phyloP scores from a whole-genome alignment of 30 jellyfish, hydroid and myxozoan genomes.

The Turritopsis rubra region DNA sequence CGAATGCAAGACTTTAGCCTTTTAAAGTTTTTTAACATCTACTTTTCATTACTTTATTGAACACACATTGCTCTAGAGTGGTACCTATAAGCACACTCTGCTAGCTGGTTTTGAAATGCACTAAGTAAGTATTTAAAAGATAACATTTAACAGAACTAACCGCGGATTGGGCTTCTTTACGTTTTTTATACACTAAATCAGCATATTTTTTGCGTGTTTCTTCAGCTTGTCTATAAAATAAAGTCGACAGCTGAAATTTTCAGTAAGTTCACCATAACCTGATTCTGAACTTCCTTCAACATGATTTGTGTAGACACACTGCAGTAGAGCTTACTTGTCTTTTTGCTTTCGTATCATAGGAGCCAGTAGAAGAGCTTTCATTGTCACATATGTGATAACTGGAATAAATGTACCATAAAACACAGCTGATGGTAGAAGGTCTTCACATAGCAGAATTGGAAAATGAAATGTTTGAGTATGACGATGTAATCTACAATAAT shows the following conservation, averaged over 20 bases:
- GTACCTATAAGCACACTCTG: no score
- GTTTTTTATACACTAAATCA: conserved; percentile 49
- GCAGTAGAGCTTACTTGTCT: conserved; percentile 80
- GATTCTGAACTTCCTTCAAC: no score
- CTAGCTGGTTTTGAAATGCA: no score
- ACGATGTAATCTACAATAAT: conserved; percentile 50
- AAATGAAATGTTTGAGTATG: conserved; percentile 77
- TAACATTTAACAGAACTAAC: no score
- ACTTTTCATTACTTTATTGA: no score
- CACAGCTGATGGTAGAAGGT: conserved; percentile 70
- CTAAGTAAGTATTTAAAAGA: no score
- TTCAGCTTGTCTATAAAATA: conserved; percentile 10
- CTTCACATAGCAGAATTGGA: conserved; percentile 79
- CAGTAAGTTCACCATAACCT: no score
- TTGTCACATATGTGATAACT: conserved; percentile 48
- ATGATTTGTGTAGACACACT: no score
- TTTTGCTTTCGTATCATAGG: conserved; percentile 66
- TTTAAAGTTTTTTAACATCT: no score
- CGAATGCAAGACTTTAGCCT: no score
- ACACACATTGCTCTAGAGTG: no score
- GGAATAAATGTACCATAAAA: conserved; percentile 90
- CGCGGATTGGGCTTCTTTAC: conserved; percentile 69
- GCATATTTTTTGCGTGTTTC: conserved; percentile 48
- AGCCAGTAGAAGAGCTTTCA: conserved; percentile 49
- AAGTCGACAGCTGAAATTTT: no score